A percentile compares a stretch with the other conserved stretches of the same genome.
These are phyloP conservation scores for Neodiprion fabricii DNA, from an alignment of 1,140 invertebrate genomes.

Conservation along the genomic window DNA sequence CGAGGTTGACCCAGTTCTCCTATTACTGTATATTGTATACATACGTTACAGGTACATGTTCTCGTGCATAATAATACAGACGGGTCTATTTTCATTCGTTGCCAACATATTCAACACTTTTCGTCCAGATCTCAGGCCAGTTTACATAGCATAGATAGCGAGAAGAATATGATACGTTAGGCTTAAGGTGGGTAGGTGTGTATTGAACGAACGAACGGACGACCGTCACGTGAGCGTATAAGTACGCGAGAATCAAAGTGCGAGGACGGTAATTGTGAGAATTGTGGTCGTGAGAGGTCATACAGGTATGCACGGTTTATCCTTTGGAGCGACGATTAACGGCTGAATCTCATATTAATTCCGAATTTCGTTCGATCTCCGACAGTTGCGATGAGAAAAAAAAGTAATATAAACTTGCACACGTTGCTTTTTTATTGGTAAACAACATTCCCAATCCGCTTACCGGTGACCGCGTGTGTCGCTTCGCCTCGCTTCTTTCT, in stretches of 20 bases:
- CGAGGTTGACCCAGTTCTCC: too few relatives aligned
- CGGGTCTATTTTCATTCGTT: neutral
- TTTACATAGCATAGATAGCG: neutral
- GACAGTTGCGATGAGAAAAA: too few relatives aligned
- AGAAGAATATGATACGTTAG: neutral
- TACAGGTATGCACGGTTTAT: neutral
- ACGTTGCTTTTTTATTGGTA: too few relatives aligned
- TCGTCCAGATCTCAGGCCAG: neutral
- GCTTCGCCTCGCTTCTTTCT: neutral
- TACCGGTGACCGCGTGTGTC: neutral
- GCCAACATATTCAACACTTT: neutral
- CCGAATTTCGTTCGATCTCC: neutral
- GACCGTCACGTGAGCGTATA: too few relatives aligned
- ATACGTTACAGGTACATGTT: too few relatives aligned
- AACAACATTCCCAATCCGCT: neutral
- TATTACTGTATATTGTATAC: too few relatives aligned
- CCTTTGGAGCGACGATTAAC: neutral
- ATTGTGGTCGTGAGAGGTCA: neutral
- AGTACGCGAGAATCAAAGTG: too few relatives aligned
- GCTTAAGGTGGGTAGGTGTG: too few relatives aligned
- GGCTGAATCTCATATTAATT: too few relatives aligned
- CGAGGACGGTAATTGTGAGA: neutral
- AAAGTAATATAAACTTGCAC: too few relatives aligned
- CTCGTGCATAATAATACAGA: slow-evolving; percentile 18
- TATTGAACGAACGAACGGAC: too few relatives aligned